Evolutionary conservation across 2,113 vertebrate genomes (phyloP), one percentile per base, ranked within the genome.

Genomic region (Hydrochoerus hydrochaeris): DNA sequence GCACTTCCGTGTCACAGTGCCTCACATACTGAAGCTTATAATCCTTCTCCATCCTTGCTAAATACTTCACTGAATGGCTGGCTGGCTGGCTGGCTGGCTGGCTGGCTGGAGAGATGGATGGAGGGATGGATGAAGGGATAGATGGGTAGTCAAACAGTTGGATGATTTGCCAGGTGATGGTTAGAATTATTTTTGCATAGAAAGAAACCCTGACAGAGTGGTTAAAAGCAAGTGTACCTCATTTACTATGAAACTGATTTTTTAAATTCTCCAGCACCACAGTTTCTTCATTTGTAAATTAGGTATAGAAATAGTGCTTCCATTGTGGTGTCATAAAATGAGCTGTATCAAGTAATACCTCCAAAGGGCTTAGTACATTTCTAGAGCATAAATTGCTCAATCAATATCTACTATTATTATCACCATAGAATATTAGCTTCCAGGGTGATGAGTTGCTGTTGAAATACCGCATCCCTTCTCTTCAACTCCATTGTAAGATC

Each of bases 211-310:
- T 92, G 30, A 11, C 38, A 67, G 71, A 87, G 17, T 19, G 20
- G 16, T 63, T 85, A 87, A 77, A 32, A 91, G 24, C 57, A 22
- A 77, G 30, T 85, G 26, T 54, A 80, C 6, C 6, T 95, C 14
- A 84, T 49, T 91, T 57, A 11, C 24, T 80, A 1, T 88, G 44
- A 88, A 88, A 86, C 1, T 38, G 85, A 26, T 65, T 91, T 91
- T 52, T 87, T 19, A 75, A 82, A 75, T 91, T 89, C 87, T 54
- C 85, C 75, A 91, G 0, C 67, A 52, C 26, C 8, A 77, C 90
- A 46, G 14, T 95, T 86, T 94, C 73, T 49, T 77, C 52, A 73
- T 85, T 75, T 93, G 26, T 73, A 78, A 95, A 95, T n/a, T 46
- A 28, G 11, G 7, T 90, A 24, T 41, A 90, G 63, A 89, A 91